phyloP scores from a whole-genome alignment of 2,113 vertebrate species.

The Hydrochoerus hydrochaeris region DNA sequence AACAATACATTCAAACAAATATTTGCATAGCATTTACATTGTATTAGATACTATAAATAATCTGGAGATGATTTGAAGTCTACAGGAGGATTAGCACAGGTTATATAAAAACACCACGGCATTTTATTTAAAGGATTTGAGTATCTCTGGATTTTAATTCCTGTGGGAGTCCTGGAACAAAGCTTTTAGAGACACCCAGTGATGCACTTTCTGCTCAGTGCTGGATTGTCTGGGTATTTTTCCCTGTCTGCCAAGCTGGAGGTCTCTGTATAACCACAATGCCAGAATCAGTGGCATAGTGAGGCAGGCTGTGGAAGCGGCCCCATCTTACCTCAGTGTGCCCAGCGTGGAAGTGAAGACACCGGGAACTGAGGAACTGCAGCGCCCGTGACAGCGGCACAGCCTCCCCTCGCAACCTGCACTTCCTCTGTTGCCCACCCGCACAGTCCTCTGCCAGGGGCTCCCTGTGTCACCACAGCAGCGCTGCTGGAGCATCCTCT shows the following conservation, averaged over 20 bases:
- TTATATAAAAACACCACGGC: background rate
- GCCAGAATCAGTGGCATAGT: background rate
- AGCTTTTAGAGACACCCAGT: background rate
- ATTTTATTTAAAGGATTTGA: background rate
- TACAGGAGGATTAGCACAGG: background rate
- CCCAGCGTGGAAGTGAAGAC: background rate
- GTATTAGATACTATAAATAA: background rate
- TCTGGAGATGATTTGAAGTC: background rate
- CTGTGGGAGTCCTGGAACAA: background rate
- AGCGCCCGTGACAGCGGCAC: no score
- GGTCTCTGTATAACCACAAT: background rate
- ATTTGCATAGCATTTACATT: background rate
- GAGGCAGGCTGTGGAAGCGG: no score
- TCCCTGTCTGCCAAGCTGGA: background rate
- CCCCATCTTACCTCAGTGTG: background rate
- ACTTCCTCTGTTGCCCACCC: background rate
- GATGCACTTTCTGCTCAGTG: background rate
- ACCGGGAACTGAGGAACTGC: background rate
- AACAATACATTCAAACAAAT: background rate
- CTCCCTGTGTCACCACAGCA: constrained; percentile 49
- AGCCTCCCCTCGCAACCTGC: background rate
- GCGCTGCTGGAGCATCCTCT: constrained; percentile 71
- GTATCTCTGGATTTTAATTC: background rate
- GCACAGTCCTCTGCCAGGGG: constrained; percentile 46
- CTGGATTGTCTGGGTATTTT: background rate